Conservation (phyloP, 1,140 invertebrate species). For the Chrysomallon squamiferum region DNA sequence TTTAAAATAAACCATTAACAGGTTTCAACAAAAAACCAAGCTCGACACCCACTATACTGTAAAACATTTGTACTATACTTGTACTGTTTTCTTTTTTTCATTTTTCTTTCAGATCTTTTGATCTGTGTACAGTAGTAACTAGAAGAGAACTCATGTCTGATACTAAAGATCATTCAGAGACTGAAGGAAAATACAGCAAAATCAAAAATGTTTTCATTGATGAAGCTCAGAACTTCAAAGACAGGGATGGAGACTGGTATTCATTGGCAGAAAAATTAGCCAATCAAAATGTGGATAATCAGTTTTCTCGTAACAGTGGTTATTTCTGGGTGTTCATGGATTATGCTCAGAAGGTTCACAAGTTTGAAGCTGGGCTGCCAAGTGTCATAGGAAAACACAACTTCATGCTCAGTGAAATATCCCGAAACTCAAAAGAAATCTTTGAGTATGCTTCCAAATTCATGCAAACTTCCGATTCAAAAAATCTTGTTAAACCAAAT, state of each 20-base stretch:
- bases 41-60: too few species aligned
- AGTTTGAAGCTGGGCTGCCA: slow-evolving; percentile 51
- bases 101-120: slow-evolving; percentile 37
- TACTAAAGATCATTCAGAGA: neutral
- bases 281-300: slow-evolving; percentile 5
- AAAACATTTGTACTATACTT: too few species aligned
- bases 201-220: slow-evolving; percentile 46
- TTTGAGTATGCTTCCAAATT: slow-evolving; percentile 49
- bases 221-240: slow-evolving; percentile 54
- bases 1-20: too few species aligned
- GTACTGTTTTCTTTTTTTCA: too few species aligned
- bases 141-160: slow-evolving; percentile 38
- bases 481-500: slow-evolving; percentile 2
- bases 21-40: too few species aligned
- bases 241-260: slow-evolving; percentile 54
- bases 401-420: slow-evolving; percentile 52
- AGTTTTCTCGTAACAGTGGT: slow-evolving; percentile 13
- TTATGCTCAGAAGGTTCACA: slow-evolving; percentile 55
- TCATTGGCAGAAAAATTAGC: slow-evolving; percentile 31
- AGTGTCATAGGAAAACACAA: slow-evolving; percentile 52
- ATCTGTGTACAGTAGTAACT: slow-evolving; percentile 36
- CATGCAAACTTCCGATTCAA: slow-evolving; percentile 23
- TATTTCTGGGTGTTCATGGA: slow-evolving; percentile 57
- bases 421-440: slow-evolving; percentile 49
- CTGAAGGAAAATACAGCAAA: slow-evolving; percentile 17